Percentiles rank a stretch among this genome's conserved stretches.
Conservation (phyloP, 2,797 vertebrate species). For the Enteromius viviparus region DNA sequence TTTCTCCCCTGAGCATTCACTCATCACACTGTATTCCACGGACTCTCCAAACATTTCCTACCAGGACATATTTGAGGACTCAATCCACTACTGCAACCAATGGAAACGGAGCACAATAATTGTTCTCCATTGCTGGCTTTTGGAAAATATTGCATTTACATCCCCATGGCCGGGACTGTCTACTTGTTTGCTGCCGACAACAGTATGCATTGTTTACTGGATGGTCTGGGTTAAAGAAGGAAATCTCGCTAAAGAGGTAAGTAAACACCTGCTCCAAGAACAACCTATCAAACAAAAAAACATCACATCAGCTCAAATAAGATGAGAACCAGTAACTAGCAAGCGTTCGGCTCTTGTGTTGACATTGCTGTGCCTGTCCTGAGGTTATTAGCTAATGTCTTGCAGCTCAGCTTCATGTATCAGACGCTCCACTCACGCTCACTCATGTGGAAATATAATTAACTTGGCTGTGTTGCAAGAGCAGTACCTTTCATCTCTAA, state of each 20-base stretch:
- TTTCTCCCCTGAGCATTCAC: constrained; percentile 38
- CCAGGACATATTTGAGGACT: constrained; percentile 45
- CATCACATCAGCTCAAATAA: not conserved
- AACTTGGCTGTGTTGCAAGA: constrained; percentile 3
- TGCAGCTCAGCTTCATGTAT: constrained; percentile 29
- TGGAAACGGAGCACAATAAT: constrained; percentile 26
- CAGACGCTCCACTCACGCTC: constrained; percentile 22
- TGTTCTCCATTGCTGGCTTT: constrained; percentile 47
- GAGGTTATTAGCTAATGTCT: constrained; percentile 35
- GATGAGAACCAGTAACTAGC: not conserved
- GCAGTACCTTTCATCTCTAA: constrained; percentile 26
- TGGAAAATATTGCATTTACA: constrained; percentile 52
- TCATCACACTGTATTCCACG: constrained; percentile 38
- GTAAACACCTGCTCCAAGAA: constrained; percentile 12
- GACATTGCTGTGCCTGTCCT: constrained; percentile 32
- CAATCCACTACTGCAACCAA: constrained; percentile 42
- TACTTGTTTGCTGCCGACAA: constrained; percentile 47
- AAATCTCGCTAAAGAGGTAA: constrained; percentile 48
- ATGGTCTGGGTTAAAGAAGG: constrained; percentile 18
- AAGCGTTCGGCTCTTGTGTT: constrained; percentile 7
- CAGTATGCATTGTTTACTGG: constrained; percentile 48
- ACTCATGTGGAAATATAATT: constrained; percentile 36
- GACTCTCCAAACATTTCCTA: constrained; percentile 39
- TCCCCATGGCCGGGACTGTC: constrained; percentile 47
- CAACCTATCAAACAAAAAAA: too few relatives aligned